phyloP scores from a whole-genome alignment of 2,888 invertebrate genomes.

The Cephus pygmeus region DNA sequence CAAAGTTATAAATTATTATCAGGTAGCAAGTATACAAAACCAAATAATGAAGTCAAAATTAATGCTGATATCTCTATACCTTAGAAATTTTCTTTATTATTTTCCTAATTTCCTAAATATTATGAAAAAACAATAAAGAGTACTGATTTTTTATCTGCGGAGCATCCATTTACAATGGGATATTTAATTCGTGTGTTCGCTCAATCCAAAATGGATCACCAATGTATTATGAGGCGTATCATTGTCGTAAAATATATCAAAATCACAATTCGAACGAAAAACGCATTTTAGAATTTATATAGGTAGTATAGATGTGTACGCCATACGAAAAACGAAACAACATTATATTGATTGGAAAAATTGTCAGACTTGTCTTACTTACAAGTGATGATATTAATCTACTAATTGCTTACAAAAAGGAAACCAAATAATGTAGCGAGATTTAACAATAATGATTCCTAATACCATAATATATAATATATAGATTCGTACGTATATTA shows the following conservation, averaged over 20 bases:
- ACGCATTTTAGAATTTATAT: neutral
- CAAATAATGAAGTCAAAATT: slow-evolving; percentile 14
- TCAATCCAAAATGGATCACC: neutral
- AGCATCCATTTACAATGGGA: neutral
- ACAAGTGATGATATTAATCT: neutral
- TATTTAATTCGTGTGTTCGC: neutral
- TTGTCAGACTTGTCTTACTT: neutral
- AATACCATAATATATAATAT: neutral
- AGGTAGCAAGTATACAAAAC: slow-evolving; percentile 4
- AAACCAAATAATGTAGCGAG: slow-evolving; percentile 1
- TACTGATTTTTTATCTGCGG: neutral
- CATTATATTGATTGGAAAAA: neutral
- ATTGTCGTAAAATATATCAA: neutral
- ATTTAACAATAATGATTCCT: slow-evolving; percentile 1
- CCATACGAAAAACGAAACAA: neutral
- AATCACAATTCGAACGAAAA: neutral
- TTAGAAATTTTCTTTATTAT: neutral
- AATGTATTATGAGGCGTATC: neutral
- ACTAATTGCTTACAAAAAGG: neutral
- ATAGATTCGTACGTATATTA: neutral
- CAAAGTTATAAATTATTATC: neutral
- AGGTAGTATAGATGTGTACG: neutral
- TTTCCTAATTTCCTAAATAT: neutral
- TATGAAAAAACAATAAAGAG: neutral
- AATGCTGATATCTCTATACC: slow-evolving; percentile 6